Evolutionary conservation across 2,113 vertebrate genomes (phyloP), one percentile per base, ranked within the genome.

Genomic region (Silurus glanis): DNA sequence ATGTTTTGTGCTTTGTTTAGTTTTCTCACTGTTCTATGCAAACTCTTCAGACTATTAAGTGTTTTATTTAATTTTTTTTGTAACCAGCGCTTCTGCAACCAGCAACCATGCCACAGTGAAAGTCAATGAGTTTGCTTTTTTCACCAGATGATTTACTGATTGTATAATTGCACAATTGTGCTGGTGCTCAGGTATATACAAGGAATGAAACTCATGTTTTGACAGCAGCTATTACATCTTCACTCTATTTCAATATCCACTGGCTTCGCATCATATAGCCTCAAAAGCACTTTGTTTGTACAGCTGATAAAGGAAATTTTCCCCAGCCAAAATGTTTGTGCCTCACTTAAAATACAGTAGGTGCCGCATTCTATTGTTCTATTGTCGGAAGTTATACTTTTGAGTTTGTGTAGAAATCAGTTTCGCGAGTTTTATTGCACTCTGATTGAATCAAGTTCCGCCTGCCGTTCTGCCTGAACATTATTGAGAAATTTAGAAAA

Each of bases 401-500:
- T 2, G 25, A 19, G 9, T 45, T 61, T 61, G 56, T 80, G 28
- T 23, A 37, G 78, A 80, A 80, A 45, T 10, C 37, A 47, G 25
- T 61, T 61, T 61, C 3, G 55, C 23, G 74, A 14, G 8, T 61
- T 80, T 59, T 59, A 80, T 80, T 80, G 78, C 23, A 37, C 56
- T 61, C 56, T 61, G 56, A 80, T 80, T 28, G 61, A 80, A 80
- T 80, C 45, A 80, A 2, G 56, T 13, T 45, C 13, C 10, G 10
- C 28, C 28, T 61, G 59, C 47, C 78, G 45, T 61, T 80, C 28
- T 23, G 58, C 23, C 37, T 61, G 13, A 12, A 23, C 61, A 19
- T 80, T 80, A 61, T 61, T 45, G 28, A 80, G 58, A 80, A 37
- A 61, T 80, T 45, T 55, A 59, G 23, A 80, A 28, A 61, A 61